These are phyloP conservation scores for Falco novaeseelandiae DNA, from an alignment of 2,797 vertebrate genomes.

Conservation along the genomic window DNA sequence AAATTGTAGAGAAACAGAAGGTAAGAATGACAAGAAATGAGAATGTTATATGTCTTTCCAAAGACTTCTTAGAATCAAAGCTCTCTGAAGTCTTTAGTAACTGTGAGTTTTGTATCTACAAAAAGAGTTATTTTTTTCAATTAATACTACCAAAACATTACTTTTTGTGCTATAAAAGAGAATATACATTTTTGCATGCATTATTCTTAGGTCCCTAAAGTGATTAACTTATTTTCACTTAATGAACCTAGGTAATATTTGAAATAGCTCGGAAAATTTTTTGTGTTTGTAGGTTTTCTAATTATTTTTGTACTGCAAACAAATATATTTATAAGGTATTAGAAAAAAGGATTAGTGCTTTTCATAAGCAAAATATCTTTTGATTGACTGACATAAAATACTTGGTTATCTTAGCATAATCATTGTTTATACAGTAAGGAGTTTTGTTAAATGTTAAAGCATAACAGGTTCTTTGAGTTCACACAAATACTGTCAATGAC, in stretches of 20 bases:
- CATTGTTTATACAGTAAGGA: neutral
- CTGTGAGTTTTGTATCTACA: neutral
- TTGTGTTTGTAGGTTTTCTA: neutral
- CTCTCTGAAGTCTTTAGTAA: neutral
- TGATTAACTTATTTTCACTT: neutral
- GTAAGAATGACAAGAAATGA: neutral
- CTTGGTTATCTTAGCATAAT: neutral
- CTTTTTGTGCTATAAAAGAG: neutral
- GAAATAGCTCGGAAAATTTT: constrained; percentile 1
- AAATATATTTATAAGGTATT: neutral
- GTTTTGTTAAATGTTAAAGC: neutral
- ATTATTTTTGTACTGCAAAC: neutral
- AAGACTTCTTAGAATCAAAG: neutral
- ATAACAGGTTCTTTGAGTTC: neutral
- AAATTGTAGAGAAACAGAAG: neutral
- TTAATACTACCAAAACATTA: neutral
- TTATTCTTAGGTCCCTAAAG: neutral
- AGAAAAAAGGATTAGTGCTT: neutral
- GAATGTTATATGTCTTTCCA: neutral
- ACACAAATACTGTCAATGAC: neutral
- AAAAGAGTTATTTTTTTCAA: neutral
- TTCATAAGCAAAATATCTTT: neutral
- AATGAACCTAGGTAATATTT: neutral
- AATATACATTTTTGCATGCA: neutral
- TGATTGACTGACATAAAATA: neutral